A percentile compares a stretch with the other conserved stretches of the same genome.
These are phyloP conservation scores for Rhyacophila evoluta DNA, from an alignment of 2,888 invertebrate species.

Conservation along the genomic window DNA sequence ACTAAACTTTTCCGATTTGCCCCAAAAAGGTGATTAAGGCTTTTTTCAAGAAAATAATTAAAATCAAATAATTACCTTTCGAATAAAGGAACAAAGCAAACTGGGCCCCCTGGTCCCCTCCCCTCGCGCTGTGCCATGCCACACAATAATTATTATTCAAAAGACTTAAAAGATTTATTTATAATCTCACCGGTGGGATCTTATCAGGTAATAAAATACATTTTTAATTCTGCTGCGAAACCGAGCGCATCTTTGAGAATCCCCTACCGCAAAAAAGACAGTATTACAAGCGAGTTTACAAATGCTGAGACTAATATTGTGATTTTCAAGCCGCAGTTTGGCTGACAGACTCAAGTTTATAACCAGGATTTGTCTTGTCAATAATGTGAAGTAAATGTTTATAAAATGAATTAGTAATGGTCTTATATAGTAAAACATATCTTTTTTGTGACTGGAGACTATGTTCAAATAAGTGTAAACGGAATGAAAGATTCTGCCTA, in stretches of 20 bases:
- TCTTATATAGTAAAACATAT: no score
- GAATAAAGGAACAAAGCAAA: slow-evolving; percentile 53
- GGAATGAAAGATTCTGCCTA: no score
- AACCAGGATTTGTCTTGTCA: no score
- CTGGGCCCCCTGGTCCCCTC: not conserved
- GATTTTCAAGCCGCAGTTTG: not conserved
- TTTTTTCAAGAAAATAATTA: slow-evolving; percentile 54
- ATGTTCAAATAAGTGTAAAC: no score
- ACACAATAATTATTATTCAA: slow-evolving; percentile 56
- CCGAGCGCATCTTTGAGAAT: slow-evolving; percentile 45
- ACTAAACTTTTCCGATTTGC: slow-evolving; percentile 48
- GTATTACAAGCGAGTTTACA: slow-evolving; percentile 5
- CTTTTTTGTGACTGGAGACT: no score
- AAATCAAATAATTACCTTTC: slow-evolving; percentile 55
- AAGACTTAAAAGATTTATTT: slow-evolving; percentile 55
- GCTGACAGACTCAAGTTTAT: no score
- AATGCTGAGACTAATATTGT: not conserved
- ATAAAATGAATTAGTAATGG: no score
- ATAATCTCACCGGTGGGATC: slow-evolving; percentile 55
- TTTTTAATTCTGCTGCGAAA: slow-evolving; percentile 54
- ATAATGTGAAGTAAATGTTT: no score
- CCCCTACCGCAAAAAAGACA: slow-evolving; percentile 28
- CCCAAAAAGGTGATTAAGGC: slow-evolving; percentile 51
- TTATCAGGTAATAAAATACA: slow-evolving; percentile 56
- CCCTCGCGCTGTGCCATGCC: slow-evolving; percentile 29